These are phyloP conservation scores for Cryptocephalus primarius DNA, from an alignment of 2,888 invertebrate genomes.

Conservation along the genomic window DNA sequence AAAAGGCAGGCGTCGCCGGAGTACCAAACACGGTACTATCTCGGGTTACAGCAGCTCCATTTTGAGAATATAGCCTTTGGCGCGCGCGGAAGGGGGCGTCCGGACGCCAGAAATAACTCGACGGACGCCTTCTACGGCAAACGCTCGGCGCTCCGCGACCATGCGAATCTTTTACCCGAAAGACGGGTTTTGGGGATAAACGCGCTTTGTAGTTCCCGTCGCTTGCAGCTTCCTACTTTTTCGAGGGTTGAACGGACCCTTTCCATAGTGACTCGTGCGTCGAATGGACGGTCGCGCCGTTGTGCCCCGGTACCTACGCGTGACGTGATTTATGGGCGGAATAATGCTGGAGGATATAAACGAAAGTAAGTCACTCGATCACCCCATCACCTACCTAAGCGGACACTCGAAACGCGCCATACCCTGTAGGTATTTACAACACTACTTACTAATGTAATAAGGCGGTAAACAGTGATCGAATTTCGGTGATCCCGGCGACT, in stretches of 20 bases:
- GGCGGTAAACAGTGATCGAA: too few species aligned
- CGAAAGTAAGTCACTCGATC: constrained; percentile 10
- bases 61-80: constrained; percentile 45
- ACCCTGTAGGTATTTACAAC: too few species aligned
- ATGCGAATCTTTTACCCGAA: not conserved
- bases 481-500: too few species aligned
- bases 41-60: constrained; percentile 57
- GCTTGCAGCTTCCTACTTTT: not conserved
- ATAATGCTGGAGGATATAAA: constrained; percentile 11
- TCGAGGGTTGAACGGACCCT: not conserved
- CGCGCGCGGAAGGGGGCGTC: constrained; percentile 31
- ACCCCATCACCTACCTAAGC: not conserved
- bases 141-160: constrained; percentile 13
- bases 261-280: too few species aligned
- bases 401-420: not conserved
- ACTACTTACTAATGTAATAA: too few species aligned
- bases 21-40: constrained; percentile 58
- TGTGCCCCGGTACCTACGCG: too few species aligned
- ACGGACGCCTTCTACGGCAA: constrained; percentile 32
- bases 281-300: too few species aligned
- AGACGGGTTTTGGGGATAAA: not conserved
- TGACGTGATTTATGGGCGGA: too few species aligned
- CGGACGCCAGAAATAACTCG: constrained; percentile 33
- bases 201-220: not conserved
- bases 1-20: constrained; percentile 26